These are phyloP conservation scores for Phthorimaea operculella DNA, from an alignment of 1,140 invertebrate genomes.

Conservation along the genomic window DNA sequence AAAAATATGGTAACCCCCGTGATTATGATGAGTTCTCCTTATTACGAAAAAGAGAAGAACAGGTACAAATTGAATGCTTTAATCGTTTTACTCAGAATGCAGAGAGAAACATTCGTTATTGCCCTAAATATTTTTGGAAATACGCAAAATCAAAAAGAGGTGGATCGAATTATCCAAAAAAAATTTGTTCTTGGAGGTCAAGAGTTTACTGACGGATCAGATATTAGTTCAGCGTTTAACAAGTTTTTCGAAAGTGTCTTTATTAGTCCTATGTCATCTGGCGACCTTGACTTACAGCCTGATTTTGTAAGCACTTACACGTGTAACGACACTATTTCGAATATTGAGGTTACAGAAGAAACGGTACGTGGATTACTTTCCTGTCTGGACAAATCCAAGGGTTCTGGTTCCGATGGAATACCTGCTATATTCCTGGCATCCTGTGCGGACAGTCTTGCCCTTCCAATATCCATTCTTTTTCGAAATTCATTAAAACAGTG, in stretches of 20 bases:
- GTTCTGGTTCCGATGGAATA: neutral
- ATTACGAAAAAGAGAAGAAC: neutral
- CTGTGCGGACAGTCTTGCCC: neutral
- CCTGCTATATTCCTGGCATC: neutral
- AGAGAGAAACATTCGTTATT: neutral
- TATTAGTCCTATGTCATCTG: neutral
- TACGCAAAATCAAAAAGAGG: conserved; percentile 1
- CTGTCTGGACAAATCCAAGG: neutral
- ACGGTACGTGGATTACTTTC: neutral
- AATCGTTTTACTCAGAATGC: neutral
- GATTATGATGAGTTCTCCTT: conserved; percentile 4
- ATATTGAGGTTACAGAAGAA: neutral
- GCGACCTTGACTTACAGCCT: neutral
- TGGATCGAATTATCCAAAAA: neutral
- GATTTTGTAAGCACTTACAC: neutral
- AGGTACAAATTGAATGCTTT: neutral
- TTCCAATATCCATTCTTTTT: conserved; percentile 1
- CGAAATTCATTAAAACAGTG: neutral
- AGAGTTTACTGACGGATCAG: neutral
- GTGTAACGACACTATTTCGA: neutral
- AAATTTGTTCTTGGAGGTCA: neutral
- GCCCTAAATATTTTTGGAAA: neutral
- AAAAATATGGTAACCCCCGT: conserved; percentile 1
- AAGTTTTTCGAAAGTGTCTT: conserved; percentile 1
- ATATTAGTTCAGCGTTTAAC: neutral